Conservation (phyloP, 2,797 vertebrate species). For the Platalea minor region DNA sequence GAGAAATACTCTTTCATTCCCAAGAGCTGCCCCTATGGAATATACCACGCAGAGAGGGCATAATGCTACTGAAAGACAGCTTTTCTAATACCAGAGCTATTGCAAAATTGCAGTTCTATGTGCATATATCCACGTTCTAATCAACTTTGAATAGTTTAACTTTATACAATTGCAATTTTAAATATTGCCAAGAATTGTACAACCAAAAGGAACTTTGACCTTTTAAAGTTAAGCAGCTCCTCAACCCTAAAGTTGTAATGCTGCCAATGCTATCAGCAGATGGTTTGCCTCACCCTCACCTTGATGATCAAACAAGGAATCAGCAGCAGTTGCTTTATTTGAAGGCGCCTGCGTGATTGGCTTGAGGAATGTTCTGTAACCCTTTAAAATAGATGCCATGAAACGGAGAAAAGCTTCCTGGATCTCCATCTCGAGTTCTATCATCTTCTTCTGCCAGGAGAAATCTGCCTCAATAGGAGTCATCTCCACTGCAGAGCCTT, state of each 20-base stretch:
- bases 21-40: background rate
- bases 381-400: constrained; percentile 96
- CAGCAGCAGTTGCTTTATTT: constrained; percentile 92
- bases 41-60: background rate
- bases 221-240: background rate
- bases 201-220: background rate
- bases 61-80: background rate
- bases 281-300: constrained; percentile 73
- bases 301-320: constrained; percentile 94
- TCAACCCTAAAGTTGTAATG: background rate
- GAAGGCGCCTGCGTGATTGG: constrained; percentile 96
- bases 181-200: background rate
- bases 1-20: background rate
- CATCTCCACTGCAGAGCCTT: constrained; percentile 87
- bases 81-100: background rate
- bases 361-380: constrained; percentile 93
- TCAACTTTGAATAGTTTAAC: background rate
- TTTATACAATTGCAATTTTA: background rate
- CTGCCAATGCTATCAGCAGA: background rate
- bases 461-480: constrained; percentile 96
- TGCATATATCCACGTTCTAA: background rate
- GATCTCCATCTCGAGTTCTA: constrained; percentile 92
- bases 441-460: constrained; percentile 95
- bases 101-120: background rate
- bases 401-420: constrained; percentile 95